Percentiles rank a stretch among this genome's conserved stretches.
Conservation (phyloP, 2,888 invertebrate genomes). For the Sycophila texana region DNA sequence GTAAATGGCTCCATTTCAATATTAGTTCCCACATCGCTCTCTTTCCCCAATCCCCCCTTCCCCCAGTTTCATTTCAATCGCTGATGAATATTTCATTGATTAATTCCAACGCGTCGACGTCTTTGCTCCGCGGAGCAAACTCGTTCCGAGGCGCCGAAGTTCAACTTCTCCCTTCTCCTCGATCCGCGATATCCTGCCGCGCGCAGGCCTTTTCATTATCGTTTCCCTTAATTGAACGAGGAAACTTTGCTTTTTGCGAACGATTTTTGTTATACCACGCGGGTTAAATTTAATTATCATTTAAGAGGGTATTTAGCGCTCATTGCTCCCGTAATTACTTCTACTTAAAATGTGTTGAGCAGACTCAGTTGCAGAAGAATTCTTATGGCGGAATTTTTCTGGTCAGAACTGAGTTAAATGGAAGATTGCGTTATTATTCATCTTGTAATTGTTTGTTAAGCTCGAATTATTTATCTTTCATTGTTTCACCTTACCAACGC, state of each 20-base stretch:
- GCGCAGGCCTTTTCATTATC: neutral
- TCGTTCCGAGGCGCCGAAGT: neutral
- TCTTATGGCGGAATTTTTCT: too few species aligned
- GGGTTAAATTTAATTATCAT: neutral
- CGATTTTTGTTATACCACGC: neutral
- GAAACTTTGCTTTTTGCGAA: neutral
- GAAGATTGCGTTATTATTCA: too few species aligned
- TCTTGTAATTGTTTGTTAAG: too few species aligned
- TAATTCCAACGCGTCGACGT: constrained; percentile 38
- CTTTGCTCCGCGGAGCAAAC: neutral
- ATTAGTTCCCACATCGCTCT: constrained; percentile 30
- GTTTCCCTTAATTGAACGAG: constrained; percentile 3
- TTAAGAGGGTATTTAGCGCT: too few species aligned
- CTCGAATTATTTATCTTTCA: too few species aligned
- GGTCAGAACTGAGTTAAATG: too few species aligned
- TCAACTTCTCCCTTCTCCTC: constrained; percentile 16
- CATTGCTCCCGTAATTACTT: too few species aligned
- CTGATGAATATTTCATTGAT: constrained; percentile 53
- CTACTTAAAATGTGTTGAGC: too few species aligned
- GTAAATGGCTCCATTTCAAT: constrained; percentile 44
- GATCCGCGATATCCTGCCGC: constrained; percentile 8
- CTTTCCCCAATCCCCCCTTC: neutral
- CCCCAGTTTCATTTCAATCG: constrained; percentile 42
- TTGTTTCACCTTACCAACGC: too few species aligned
- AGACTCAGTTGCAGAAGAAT: too few species aligned